Conservation (phyloP, 2,113 vertebrate species). For the Entomyzon cyanotis region DNA sequence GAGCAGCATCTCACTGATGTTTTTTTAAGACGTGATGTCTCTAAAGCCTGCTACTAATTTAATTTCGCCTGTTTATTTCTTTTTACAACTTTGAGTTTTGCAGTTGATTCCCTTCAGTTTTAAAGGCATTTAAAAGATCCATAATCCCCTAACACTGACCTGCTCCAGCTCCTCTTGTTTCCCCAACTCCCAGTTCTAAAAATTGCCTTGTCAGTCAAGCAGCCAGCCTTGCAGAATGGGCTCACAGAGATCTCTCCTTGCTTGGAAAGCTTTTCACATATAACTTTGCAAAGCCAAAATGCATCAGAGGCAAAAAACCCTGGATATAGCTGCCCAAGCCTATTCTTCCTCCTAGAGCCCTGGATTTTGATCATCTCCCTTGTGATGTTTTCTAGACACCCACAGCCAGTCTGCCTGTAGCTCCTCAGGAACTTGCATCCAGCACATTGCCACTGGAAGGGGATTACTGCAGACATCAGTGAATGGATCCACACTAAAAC, state of each 20-base stretch:
- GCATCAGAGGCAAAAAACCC: rapidly evolving
- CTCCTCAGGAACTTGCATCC: background rate
- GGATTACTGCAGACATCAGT: background rate
- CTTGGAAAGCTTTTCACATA: background rate
- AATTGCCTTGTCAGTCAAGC: background rate
- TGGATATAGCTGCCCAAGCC: background rate
- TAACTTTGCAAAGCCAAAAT: background rate
- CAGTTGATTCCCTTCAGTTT: background rate
- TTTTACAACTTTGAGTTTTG: background rate
- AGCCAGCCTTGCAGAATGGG: background rate
- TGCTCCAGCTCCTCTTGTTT: background rate
- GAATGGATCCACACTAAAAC: background rate
- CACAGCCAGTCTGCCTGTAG: background rate
- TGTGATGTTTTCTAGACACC: background rate
- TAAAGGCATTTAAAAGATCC: background rate
- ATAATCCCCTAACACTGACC: background rate
- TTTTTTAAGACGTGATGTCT: background rate
- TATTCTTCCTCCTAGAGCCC: background rate
- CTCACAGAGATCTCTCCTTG: background rate
- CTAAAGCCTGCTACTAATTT: background rate
- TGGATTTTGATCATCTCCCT: background rate
- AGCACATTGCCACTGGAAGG: background rate
- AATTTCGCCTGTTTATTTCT: background rate
- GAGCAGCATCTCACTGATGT: background rate
- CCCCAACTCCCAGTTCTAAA: background rate